phyloP scores from a whole-genome alignment of 1,140 invertebrate genomes.

The Drosophila chauvacae region DNA sequence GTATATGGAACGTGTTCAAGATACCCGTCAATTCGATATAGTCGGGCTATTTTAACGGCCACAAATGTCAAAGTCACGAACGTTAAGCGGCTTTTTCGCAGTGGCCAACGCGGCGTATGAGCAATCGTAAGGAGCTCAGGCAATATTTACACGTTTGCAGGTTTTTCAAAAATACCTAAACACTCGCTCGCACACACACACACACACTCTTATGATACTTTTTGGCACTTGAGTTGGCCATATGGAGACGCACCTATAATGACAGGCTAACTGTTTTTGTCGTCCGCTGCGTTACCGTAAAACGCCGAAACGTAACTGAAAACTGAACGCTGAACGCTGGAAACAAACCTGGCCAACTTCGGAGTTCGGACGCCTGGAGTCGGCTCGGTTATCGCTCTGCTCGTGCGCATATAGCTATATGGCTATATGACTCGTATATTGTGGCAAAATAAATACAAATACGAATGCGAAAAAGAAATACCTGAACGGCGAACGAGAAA shows the following conservation, averaged over 20 bases:
- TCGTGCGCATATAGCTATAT: constrained; percentile 66
- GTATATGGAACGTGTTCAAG: constrained; percentile 57
- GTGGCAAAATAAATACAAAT: constrained; percentile 54
- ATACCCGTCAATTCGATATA: constrained; percentile 63
- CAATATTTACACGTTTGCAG: constrained; percentile 73
- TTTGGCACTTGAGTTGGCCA: constrained; percentile 35
- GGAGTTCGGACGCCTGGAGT: constrained; percentile 57
- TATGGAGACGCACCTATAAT: constrained; percentile 40
- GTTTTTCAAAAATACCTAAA: constrained; percentile 38
- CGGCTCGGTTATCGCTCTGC: constrained; percentile 71
- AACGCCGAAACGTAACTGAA: constrained; percentile 83
- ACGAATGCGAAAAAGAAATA: constrained; percentile 21
- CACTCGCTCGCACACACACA: constrained; percentile 12
- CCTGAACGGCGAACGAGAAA: constrained; percentile 44
- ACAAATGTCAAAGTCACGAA: constrained; percentile 67
- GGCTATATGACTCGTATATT: constrained; percentile 34
- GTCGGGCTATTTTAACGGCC: constrained; percentile 65
- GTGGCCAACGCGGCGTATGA: constrained; percentile 64
- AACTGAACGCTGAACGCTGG: constrained; percentile 51
- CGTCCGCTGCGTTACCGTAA: constrained; percentile 78
- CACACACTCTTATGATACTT: constrained; percentile 8
- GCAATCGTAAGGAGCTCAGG: constrained; percentile 62
- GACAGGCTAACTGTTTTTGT: constrained; percentile 57
- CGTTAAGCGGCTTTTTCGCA: constrained; percentile 57
- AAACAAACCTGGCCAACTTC: constrained; percentile 73